Evolutionary conservation across 2,113 vertebrate genomes (phyloP).

Genomic region (Sakesphorus luctuosus): DNA sequence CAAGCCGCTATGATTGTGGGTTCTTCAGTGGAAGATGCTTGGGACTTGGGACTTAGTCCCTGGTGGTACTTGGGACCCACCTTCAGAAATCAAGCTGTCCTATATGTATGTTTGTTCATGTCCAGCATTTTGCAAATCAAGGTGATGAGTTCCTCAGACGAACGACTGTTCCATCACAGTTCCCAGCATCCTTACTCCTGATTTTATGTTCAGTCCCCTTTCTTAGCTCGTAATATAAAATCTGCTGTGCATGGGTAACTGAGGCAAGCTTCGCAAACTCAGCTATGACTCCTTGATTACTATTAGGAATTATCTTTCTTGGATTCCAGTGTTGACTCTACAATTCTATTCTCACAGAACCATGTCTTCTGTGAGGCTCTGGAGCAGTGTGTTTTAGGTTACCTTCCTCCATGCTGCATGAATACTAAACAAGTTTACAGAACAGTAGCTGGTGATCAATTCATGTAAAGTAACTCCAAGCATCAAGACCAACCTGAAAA

Average conservation of each 20-base stretch:
- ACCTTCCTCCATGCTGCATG: not conserved
- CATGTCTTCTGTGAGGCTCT: not conserved
- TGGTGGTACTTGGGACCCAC: not conserved
- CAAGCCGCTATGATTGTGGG: fast-evolving
- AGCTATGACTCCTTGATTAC: not conserved
- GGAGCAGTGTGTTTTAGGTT: not conserved
- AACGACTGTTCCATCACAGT: not conserved
- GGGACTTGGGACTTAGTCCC: not conserved
- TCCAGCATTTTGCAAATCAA: not conserved
- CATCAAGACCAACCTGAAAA: constrained; percentile 10
- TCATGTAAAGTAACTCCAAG: constrained; percentile 19
- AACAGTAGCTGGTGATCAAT: not conserved
- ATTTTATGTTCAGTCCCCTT: not conserved
- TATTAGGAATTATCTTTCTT: not conserved
- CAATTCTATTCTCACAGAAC: not conserved
- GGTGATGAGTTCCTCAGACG: not conserved
- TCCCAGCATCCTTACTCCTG: not conserved
- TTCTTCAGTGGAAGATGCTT: fast-evolving
- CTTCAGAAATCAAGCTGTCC: not conserved
- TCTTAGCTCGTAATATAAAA: not conserved
- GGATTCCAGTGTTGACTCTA: not conserved
- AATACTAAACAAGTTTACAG: not conserved
- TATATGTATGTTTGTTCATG: not conserved
- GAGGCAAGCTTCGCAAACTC: not conserved
- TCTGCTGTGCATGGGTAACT: not conserved